These are phyloP conservation scores for Glyptemys insculpta DNA, from an alignment of 2,797 vertebrate genomes.

Conservation along the genomic window DNA sequence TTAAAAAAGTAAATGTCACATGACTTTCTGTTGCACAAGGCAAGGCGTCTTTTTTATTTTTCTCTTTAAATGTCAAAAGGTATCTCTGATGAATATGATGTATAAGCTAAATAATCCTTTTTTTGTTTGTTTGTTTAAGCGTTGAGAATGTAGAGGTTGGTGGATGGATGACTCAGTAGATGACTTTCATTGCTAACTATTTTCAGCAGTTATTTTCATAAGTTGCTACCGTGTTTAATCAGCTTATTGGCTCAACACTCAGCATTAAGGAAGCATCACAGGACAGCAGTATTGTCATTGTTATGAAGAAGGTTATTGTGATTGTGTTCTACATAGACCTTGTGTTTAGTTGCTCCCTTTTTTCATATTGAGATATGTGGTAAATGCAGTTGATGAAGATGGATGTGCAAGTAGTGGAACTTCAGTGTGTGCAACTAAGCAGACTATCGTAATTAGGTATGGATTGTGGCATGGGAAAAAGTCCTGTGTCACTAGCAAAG, in stretches of 20 bases:
- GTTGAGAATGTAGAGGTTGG: not conserved
- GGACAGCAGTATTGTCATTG: conserved; percentile 52
- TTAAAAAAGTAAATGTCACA: not conserved
- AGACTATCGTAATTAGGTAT: not conserved
- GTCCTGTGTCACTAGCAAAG: not conserved
- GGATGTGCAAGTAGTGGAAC: not conserved
- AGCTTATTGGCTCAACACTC: not conserved
- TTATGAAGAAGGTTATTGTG: conserved; percentile 55
- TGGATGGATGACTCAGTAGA: conserved; percentile 34
- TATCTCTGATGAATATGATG: rapidly evolving
- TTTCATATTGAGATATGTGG: conserved; percentile 37
- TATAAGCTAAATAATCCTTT: conserved; percentile 4
- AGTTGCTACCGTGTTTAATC: conserved; percentile 60
- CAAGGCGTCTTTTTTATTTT: not conserved
- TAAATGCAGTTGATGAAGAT: conserved; percentile 38
- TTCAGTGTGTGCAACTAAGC: conserved; percentile 8
- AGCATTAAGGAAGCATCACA: conserved; percentile 52
- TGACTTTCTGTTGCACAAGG: not conserved
- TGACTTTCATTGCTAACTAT: conserved; percentile 47
- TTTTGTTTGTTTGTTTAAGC: not conserved
- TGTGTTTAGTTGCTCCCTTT: not conserved
- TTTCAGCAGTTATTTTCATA: conserved; percentile 58
- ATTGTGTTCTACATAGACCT: conserved; percentile 50
- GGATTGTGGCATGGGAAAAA: not conserved
- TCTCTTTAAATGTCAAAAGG: not conserved